Evolutionary conservation across 2,888 invertebrate genomes (phyloP).

Genomic region (Lepidonotus clava): DNA sequence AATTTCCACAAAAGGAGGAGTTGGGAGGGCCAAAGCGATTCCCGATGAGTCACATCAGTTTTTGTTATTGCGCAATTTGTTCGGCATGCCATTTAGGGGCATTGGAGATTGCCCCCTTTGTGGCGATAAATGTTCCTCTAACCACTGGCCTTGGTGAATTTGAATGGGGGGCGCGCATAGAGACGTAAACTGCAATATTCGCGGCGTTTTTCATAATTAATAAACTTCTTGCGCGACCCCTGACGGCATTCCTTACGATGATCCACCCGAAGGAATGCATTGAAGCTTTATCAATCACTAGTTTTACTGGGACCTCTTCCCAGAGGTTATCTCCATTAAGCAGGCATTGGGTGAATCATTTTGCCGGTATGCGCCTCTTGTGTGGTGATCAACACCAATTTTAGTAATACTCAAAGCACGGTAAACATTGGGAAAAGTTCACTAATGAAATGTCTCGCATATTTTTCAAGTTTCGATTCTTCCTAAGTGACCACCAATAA

Average conservation of each 20-base stretch:
- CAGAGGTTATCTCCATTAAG: slow-evolving; percentile 9
- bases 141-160: background rate
- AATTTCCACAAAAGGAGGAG: slow-evolving; percentile 29
- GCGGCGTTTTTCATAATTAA: background rate
- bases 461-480: no score
- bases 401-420: background rate
- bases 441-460: no score
- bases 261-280: background rate
- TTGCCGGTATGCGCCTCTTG: background rate
- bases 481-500: no score
- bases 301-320: background rate
- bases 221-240: background rate
- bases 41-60: slow-evolving; percentile 11
- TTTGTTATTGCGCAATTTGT: slow-evolving; percentile 45
- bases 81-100: background rate
- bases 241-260: background rate
- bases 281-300: slow-evolving; percentile 17
- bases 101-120: background rate
- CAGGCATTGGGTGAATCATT: background rate
- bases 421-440: background rate
- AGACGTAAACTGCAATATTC: slow-evolving; percentile 21
- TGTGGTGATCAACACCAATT: background rate
- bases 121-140: background rate
- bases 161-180: background rate
- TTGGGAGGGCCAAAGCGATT: background rate